These are phyloP conservation scores for Acronicta alni DNA, from an alignment of 2,888 invertebrate genomes.

Conservation along the genomic window DNA sequence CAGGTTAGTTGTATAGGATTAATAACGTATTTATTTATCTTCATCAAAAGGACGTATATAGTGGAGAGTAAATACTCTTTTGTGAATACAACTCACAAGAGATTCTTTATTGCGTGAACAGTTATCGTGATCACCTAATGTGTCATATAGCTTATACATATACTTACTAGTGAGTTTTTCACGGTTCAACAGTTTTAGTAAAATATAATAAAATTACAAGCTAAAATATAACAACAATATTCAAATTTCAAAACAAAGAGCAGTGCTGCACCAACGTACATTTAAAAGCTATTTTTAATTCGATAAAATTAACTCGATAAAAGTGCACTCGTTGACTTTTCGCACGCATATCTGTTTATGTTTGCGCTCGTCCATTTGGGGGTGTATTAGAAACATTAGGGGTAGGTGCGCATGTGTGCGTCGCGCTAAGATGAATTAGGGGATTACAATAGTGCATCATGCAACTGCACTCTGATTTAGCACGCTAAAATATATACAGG, in stretches of 20 bases:
- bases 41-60: no score
- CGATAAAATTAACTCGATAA: conserved; percentile 69
- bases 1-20: no score
- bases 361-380: conserved; percentile 79
- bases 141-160: no score
- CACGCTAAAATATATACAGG: conserved; percentile 79
- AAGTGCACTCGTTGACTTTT: conserved; percentile 83
- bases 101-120: no score
- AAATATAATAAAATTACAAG: not conserved
- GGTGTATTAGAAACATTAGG: conserved; percentile 79
- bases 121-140: no score
- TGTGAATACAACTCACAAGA: no score
- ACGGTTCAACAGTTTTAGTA: no score
- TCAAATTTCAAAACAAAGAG: not conserved
- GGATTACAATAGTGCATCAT: conserved; percentile 86
- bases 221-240: not conserved
- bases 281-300: conserved; percentile 55
- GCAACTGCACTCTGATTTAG: conserved; percentile 89
- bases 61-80: no score
- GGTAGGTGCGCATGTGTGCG: conserved; percentile 63
- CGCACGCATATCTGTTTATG: conserved; percentile 84
- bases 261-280: conserved; percentile 17
- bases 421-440: conserved; percentile 85
- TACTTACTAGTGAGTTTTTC: no score
- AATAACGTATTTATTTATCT: no score